These are phyloP conservation scores for Oscheius sp. DNA, from an alignment of 2,888 invertebrate genomes.

Conservation along the genomic window DNA sequence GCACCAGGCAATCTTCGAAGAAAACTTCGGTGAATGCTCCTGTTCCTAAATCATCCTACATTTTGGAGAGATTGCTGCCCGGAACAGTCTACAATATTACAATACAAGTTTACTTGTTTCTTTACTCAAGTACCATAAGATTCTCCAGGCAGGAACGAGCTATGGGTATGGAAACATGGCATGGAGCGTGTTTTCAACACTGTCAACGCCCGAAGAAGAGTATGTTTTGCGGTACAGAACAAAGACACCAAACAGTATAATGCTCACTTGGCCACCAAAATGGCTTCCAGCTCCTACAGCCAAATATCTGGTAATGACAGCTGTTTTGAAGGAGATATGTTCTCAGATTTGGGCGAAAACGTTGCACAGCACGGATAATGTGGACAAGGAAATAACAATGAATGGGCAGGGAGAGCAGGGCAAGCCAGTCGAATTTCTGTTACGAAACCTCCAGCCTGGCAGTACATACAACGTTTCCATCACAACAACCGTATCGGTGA, in stretches of 20 bases:
- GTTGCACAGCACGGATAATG: constrained; percentile 49
- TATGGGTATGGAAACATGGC: constrained; percentile 62
- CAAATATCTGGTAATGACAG: constrained; percentile 50
- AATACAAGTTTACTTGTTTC: constrained; percentile 44
- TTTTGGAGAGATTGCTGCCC: constrained; percentile 48
- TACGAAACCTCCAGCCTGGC: constrained; percentile 54
- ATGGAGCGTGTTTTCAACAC: constrained; percentile 58
- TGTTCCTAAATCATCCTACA: constrained; percentile 50
- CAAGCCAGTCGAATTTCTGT: constrained; percentile 44
- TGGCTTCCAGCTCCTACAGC: constrained; percentile 53
- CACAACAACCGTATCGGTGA: constrained; percentile 40
- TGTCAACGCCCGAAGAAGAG: constrained; percentile 39
- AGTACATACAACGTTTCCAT: constrained; percentile 62
- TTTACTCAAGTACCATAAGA: not conserved
- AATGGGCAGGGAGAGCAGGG: constrained; percentile 52
- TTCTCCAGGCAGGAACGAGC: constrained; percentile 56
- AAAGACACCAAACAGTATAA: constrained; percentile 58
- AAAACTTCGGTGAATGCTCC: constrained; percentile 51
- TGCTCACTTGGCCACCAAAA: constrained; percentile 57
- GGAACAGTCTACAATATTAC: constrained; percentile 61
- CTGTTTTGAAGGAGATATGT: not conserved
- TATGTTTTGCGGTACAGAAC: constrained; percentile 49
- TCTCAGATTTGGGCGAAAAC: constrained; percentile 61
- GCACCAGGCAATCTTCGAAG: constrained; percentile 36
- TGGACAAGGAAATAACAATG: constrained; percentile 58